Evolutionary conservation across 2,797 vertebrate genomes (phyloP).

Genomic region (Phalanger gymnotis): DNA sequence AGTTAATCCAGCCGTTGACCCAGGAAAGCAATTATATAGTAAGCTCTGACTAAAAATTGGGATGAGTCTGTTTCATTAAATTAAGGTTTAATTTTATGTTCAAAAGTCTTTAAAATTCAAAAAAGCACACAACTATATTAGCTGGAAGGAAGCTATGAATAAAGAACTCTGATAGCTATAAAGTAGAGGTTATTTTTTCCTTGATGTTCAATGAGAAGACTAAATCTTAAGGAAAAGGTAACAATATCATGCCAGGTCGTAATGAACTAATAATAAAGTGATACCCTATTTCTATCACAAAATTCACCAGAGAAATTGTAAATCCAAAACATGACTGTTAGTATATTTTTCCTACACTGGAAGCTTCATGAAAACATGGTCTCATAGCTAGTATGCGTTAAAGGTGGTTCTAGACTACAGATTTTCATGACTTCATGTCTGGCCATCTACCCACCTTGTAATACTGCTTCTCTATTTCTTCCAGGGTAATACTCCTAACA

Average conservation of each 20-base stretch:
- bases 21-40: slow-evolving; percentile 69
- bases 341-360: neutral
- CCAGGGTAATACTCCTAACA: neutral
- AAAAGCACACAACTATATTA: slow-evolving; percentile 39
- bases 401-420: neutral
- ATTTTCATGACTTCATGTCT: neutral
- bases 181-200: slow-evolving; percentile 28
- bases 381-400: neutral
- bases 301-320: slow-evolving; percentile 31
- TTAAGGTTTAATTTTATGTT: slow-evolving; percentile 72
- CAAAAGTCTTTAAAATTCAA: slow-evolving; percentile 67
- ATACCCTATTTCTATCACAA: neutral
- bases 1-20: slow-evolving; percentile 56
- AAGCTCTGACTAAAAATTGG: slow-evolving; percentile 68
- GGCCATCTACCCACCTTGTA: neutral
- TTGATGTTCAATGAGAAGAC: slow-evolving; percentile 9
- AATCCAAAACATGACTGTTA: neutral
- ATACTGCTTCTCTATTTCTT: neutral
- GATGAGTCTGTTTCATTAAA: slow-evolving; percentile 63
- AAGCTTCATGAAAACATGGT: neutral
- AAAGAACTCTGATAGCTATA: slow-evolving; percentile 15
- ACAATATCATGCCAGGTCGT: neutral
- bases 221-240: neutral
- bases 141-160: slow-evolving; percentile 48
- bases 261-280: neutral